Base-by-base conservation (phyloP, 53 echinoderm and acorn worm genomes). In the Stichopus horrens region DNA sequence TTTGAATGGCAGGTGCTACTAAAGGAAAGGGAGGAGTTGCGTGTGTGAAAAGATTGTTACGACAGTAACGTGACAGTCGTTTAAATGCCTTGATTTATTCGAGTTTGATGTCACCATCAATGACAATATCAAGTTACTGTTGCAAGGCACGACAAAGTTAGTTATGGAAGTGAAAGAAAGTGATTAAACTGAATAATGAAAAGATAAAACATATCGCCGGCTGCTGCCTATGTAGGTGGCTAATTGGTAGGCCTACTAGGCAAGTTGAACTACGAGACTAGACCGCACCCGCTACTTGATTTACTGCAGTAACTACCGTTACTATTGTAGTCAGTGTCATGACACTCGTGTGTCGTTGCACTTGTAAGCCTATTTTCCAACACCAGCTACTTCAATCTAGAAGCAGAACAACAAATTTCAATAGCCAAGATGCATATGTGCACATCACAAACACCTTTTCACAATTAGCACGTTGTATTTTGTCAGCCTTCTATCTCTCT, bases 1-100 rank as follows among this genome's bases (percentile, higher is more conserved):
- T 90, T 90, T 90, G 90, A 90, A 90, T 90, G 90, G 90, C 90
- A 90, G 86, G 76, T 90, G 90, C 77, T 90, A 59, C 52, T 54
- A 86, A 86, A 74, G 90, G 75, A 85, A 85, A 86, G 90, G 90
- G 90, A 90, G 90, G 90, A 86, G 90, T 90, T 90, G 90, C 65
- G 66, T 84, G 84, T 84, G 84, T 60, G 67, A 66, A 84, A 84
- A 65, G 84, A 66, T 65, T 59, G 52, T 84, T 63, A 84, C 84
- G 84, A 84, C 84, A 63, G 84, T 23, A 84, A 84, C 60, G 55
- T 84, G 84, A 84, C 84, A 84, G 84, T 22, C 66, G 65, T 66
- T 63, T 63, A 23, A 7, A 84, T 63, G 84, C 14, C 84, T 84
- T 84, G 84, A 84, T 84, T 84, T 84, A 84, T 84, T 52, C 63